Evolutionary conservation across 92 coral and sea anemone species (phyloP), one percentile per base, ranked within the genome.

Genomic region (Plumapathes pennacea): DNA sequence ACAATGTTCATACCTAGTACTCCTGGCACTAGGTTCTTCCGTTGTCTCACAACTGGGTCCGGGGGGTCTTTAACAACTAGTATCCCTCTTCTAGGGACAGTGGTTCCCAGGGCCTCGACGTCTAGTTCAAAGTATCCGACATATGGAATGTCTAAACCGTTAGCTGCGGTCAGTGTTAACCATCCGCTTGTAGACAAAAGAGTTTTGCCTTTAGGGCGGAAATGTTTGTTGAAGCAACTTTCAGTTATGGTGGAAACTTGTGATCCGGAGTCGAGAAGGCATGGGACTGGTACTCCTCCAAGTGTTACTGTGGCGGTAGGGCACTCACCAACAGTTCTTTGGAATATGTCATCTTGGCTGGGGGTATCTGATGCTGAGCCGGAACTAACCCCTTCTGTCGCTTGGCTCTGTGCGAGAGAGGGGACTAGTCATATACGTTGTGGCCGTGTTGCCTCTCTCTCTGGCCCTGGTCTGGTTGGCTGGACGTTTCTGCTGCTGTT

Each of bases 1-100:
- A 72, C 63, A 11, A 82, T 56, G 38, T 85, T 85, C 94, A 85
- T 80, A 39, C 92, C 92, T 3, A 85, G 52, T 41, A 85, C 37
- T 21, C 84, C 83, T 32, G 92, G 92, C 12, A 54, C 48, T 21
- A 5, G 25, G 51, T 54, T 15, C 48, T 67, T 76, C 17, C 44
- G 47, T 28, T 43, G 46, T 23, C 68, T 76, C 23, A 44, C 45
- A 12, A 63, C 68, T 27, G 62, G 62, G 36, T 72, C 14, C 25
- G 52, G 72, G 28, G 72, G 71, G 54, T 77, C 74, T 65, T 75
- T 80, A 0, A 85, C 79, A 1, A 67, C 73, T 18, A 85, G 50
- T 26, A 80, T 66, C 38, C 90, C 85, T 44, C 81, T 60, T 58
- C 42, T 32, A 12, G 67, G 53, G 21, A 77, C 42, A 17, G 50